Conservation (phyloP, 2,113 vertebrate genomes). For the Hippolais icterina region DNA sequence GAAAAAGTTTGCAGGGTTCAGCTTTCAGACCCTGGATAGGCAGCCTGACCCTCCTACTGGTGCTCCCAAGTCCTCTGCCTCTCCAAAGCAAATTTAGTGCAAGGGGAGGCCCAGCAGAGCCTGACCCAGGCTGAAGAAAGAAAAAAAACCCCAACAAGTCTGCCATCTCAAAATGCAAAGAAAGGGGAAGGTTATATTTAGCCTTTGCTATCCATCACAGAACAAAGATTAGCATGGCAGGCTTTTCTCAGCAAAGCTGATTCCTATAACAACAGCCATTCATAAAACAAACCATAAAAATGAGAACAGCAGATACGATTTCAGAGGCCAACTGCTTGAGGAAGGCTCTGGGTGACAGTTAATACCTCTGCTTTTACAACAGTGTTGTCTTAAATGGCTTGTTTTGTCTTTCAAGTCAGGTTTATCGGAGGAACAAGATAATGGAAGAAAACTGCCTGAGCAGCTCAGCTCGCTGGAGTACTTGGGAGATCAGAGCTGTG, state of each 20-base stretch:
- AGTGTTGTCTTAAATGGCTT: not conserved
- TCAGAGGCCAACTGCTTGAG: not conserved
- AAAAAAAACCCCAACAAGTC: not conserved
- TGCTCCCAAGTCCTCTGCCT: not conserved
- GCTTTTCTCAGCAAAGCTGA: not conserved
- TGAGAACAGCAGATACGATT: not conserved
- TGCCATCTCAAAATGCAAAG: not conserved
- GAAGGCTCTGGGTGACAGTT: not conserved
- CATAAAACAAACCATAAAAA: not conserved
- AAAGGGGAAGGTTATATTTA: not conserved
- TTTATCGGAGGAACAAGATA: not conserved
- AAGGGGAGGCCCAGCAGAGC: not conserved
- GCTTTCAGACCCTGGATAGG: not conserved
- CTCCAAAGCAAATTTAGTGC: not conserved
- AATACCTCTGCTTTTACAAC: not conserved
- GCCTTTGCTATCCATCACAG: not conserved
- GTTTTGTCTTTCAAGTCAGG: constrained; percentile 28
- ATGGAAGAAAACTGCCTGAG: not conserved
- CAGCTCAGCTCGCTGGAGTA: not conserved
- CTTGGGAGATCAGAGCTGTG: not conserved
- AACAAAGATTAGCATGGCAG: not conserved
- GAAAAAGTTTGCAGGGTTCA: not conserved
- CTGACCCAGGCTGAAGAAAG: not conserved
- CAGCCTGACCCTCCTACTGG: not conserved
- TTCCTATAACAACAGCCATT: not conserved